These are phyloP conservation scores for Dendroctonus valens DNA, from an alignment of 1,140 invertebrate genomes.

Conservation along the genomic window DNA sequence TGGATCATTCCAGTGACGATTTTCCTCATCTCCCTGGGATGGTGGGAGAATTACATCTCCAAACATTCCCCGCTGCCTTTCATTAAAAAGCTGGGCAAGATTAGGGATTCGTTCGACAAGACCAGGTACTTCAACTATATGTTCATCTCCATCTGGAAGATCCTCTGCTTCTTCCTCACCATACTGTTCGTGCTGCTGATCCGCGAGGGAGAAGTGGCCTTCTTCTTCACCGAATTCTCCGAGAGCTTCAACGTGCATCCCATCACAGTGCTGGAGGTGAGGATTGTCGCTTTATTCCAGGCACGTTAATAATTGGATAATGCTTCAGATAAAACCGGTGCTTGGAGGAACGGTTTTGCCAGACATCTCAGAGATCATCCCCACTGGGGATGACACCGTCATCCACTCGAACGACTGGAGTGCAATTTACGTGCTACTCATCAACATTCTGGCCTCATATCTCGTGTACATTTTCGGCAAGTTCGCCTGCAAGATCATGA, in stretches of 20 bases:
- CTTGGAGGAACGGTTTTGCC: slow-evolving; percentile 60
- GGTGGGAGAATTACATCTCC: slow-evolving; percentile 97
- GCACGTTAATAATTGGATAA: too few relatives aligned
- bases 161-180: slow-evolving; percentile 73
- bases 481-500: slow-evolving; percentile 94
- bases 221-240: slow-evolving; percentile 74
- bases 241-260: slow-evolving; percentile 75
- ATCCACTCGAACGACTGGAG: slow-evolving; percentile 69
- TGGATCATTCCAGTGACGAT: slow-evolving; percentile 85
- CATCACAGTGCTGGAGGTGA: slow-evolving; percentile 74
- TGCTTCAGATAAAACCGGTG: slow-evolving; percentile 56
- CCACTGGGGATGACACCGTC: slow-evolving; percentile 69
- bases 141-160: slow-evolving; percentile 88
- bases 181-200: slow-evolving; percentile 71
- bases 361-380: slow-evolving; percentile 69
- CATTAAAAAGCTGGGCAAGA: slow-evolving; percentile 73
- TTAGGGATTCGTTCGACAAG: slow-evolving; percentile 76
- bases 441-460: slow-evolving; percentile 82
- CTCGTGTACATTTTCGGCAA: slow-evolving; percentile 91
- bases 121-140: slow-evolving; percentile 87
- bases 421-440: slow-evolving; percentile 74
- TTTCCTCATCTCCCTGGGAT: slow-evolving; percentile 84
- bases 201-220: slow-evolving; percentile 72
- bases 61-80: slow-evolving; percentile 76
- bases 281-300: slow-evolving; percentile 8